A percentile compares a stretch with the other conserved stretches of the same genome.
phyloP scores from a whole-genome alignment of 2,888 invertebrate genomes.

The Tenthredo distinguenda region DNA sequence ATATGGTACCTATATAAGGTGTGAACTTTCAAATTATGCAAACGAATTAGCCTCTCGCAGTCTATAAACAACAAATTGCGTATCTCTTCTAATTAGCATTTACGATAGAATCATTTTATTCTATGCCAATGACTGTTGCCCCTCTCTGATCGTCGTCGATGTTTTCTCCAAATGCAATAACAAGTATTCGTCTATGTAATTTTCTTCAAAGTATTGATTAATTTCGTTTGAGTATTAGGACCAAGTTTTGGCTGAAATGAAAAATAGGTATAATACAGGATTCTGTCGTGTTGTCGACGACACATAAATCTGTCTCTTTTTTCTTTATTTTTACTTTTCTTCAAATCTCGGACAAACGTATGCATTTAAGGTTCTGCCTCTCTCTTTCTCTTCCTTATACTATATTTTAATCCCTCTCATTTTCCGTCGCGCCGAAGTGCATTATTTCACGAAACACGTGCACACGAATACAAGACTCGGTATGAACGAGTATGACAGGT shows the following conservation, averaged over 20 bases:
- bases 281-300: slow-evolving; percentile 21
- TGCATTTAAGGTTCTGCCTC: slow-evolving; percentile 6
- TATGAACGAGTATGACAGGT: slow-evolving; percentile 76
- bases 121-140: background rate
- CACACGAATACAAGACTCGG: slow-evolving; percentile 49
- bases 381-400: background rate
- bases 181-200: background rate
- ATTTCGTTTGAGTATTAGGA: background rate
- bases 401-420: background rate
- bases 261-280: slow-evolving; percentile 1
- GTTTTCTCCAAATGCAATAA: background rate
- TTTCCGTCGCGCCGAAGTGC: slow-evolving; percentile 31
- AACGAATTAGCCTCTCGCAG: slow-evolving; percentile 1
- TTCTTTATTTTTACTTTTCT: background rate
- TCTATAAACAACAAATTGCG: slow-evolving; percentile 32
- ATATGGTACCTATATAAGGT: background rate
- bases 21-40: slow-evolving; percentile 17
- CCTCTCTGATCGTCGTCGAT: background rate
- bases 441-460: slow-evolving; percentile 50
- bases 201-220: slow-evolving; percentile 13
- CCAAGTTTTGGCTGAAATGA: background rate
- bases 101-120: slow-evolving; percentile 1
- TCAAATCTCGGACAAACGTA: slow-evolving; percentile 40
- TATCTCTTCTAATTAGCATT: background rate
- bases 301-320: slow-evolving; percentile 35